Evolutionary conservation across 2,797 vertebrate species (phyloP), one percentile per base, ranked within the genome.

Genomic region (Phalanger gymnotis): DNA sequence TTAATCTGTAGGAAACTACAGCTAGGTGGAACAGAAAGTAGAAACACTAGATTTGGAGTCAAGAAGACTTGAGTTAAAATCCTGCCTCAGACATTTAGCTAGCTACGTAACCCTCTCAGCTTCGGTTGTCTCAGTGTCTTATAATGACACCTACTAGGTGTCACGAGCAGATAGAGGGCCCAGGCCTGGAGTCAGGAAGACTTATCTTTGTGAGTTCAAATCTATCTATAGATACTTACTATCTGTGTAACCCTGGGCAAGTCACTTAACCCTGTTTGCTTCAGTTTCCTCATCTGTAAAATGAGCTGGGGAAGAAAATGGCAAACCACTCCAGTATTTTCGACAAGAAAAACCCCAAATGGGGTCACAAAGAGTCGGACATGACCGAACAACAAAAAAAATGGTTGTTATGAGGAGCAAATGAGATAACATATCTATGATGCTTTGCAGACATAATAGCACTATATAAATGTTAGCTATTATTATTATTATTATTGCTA

Each of bases 401-500:
- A 81, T 3, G 28, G 2, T 81, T 47, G 16, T 87, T 47, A 9
- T 47, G 73, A 51, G 73, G 22, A 87, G 47, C n/a, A 40, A 73
- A 81, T 81, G n/a, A 40, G 66, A 28, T 51, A 51, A 19, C 12
- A 25, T 47, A 47, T 27, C 22, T 22, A 40, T 81, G 7, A 87
- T 27, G 40, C 25, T 87, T 51, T 51, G 40, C 31, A 87, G 10
- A 81, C 73, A 87, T 40, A 19, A 47, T 11, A 87, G 22, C 25
- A 87, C 40, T 47, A 51, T 11, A 47, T 10, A 87, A 87, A 27
- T 47, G 22, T 47, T 27, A 87, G 19, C 19, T 87, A 47, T 87
- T n/a, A 73, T 56, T 54, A 54, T 22, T 28, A 57, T 30, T n/a
- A n/a, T 66, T n/a, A 93, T 96, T 94, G 90, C 31, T 92, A 93